Evolutionary conservation across 2,113 vertebrate species (phyloP), one percentile per base, ranked within the genome.

Genomic region (Cromileptes altivelis): DNA sequence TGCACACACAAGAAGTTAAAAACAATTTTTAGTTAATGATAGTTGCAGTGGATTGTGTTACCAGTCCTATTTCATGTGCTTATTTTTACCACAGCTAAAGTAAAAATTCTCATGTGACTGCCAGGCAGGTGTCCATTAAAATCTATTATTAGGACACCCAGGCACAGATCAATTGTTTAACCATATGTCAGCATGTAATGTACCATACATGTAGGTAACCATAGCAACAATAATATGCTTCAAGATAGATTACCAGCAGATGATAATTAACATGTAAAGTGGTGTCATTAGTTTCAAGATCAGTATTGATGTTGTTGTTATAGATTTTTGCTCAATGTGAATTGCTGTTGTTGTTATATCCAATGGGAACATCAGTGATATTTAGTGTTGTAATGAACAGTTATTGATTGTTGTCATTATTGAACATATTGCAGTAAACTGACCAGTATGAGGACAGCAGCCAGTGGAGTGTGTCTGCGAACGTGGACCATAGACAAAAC

Each of bases 401-500:
- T 61, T n/a, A 45, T 49, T 52, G 15, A 49, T 30, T 19, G 1
- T 37, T 45, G 4, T 21, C 21, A 37, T 40, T 37, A 18, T 50
- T 33, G 47, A 4, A 18, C 27, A 64, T 7, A 27, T 62, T 75
- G 30, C 25, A 37, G 52, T 27, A 12, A 56, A 94, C 96, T 97
- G 94, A 99, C 98, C 98, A 99, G 93, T 86, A 98, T 93, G 88
- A 99, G 93, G 89, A 99, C 97, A 90, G 98, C 98, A 93, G 98
- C 94, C 88, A 99, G 90, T 70, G 98, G 98, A 78, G 98, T 99
- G 92, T 99, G 97, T 94, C 97, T 97, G 86, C 93, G 97, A 87
- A 99, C 89, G 75, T 99, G 98, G 95, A 99, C 97, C 98, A 99
- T 99, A 84, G 97, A 99, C 83, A 99, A 94, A 87, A 99, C 97